Evolutionary conservation across 2,888 invertebrate genomes (phyloP).

Genomic region (Coenonympha arcania): DNA sequence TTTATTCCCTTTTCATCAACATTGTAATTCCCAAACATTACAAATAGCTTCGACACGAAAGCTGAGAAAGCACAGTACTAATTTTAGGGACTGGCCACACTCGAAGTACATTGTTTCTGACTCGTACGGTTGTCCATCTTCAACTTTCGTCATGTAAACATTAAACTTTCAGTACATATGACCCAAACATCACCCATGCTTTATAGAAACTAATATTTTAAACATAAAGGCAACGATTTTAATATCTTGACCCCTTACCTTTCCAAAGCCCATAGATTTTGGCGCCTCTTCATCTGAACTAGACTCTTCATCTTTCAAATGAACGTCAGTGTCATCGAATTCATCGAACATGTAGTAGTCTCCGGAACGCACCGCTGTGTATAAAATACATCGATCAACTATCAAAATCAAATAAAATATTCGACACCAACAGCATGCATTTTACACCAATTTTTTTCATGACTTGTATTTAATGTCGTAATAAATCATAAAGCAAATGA

Average conservation of each 20-base stretch:
- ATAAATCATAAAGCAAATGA: not conserved
- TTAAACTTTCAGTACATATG: not conserved
- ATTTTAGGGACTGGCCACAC: too few species aligned
- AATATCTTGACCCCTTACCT: conserved; percentile 48
- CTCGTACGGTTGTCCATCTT: too few species aligned
- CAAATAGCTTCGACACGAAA: not conserved
- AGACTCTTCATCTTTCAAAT: conserved; percentile 75
- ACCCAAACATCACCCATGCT: conserved; percentile 7
- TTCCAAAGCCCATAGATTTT: conserved; percentile 70
- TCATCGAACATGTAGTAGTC: conserved; percentile 99
- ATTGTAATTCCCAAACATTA: not conserved
- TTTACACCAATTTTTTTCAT: not conserved
- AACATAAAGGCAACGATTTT: not conserved
- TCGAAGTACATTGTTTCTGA: too few species aligned
- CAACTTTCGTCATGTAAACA: not conserved
- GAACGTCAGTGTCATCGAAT: conserved; percentile 85
- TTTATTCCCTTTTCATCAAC: not conserved
- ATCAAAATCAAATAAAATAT: not conserved
- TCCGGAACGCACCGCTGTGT: conserved; percentile 94
- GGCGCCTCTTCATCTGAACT: conserved; percentile 73
- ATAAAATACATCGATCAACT: conserved; percentile 19
- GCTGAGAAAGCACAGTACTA: not conserved
- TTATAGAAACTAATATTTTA: not conserved
- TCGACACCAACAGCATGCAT: not conserved
- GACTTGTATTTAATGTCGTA: not conserved